Evolutionary conservation across 1,140 invertebrate genomes (phyloP).

Genomic region (Phenacoccus solenopsis): DNA sequence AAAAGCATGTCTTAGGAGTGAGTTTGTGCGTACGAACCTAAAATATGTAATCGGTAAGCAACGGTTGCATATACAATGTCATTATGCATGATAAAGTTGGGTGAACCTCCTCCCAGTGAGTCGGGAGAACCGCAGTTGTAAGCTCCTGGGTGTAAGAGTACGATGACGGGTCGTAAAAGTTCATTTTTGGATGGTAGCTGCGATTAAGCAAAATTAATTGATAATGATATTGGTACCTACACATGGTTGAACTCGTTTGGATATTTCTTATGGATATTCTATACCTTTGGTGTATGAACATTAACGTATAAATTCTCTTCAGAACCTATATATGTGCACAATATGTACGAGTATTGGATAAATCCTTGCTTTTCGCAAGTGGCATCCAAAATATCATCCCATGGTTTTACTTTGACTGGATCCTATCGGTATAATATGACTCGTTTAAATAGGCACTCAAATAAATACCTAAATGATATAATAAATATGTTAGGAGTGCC

Average conservation of each 20-base stretch:
- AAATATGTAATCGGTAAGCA: neutral
- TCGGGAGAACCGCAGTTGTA: neutral
- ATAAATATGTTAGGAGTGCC: too few species aligned
- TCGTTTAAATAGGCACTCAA: too few species aligned
- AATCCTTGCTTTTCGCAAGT: neutral
- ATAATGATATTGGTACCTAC: too few species aligned
- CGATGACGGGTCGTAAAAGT: neutral
- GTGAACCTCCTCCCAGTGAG: neutral
- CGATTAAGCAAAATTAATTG: too few species aligned
- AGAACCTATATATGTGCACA: too few species aligned
- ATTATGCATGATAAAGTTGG: neutral
- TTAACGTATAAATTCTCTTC: too few species aligned
- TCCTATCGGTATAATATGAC: too few species aligned
- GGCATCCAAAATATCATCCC: neutral
- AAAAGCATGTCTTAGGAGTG: too few species aligned
- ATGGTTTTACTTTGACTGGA: neutral
- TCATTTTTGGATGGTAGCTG: neutral
- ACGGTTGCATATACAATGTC: neutral
- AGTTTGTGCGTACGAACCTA: neutral
- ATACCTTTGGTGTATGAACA: too few species aligned
- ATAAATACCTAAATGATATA: too few species aligned
- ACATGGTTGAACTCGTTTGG: too few species aligned
- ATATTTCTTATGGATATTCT: too few species aligned
- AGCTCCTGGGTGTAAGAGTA: neutral
- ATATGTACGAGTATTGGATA: neutral